Base-by-base conservation (phyloP, 2,113 vertebrate species). In the Aegotheles bennettii region DNA sequence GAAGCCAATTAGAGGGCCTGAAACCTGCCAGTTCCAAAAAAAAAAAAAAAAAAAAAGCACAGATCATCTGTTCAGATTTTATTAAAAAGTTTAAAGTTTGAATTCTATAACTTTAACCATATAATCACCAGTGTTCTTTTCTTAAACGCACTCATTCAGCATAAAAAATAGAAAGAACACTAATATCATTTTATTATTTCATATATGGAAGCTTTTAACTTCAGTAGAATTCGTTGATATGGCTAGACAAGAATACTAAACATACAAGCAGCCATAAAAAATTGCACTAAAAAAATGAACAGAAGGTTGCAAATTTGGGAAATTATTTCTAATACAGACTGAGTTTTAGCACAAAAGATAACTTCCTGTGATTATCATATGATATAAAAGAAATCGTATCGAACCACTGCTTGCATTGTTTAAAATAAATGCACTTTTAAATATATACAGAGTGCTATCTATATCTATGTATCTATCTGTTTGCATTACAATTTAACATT, bases 1-100 rank as follows among this genome's bases (percentile, higher is more conserved):
- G 95, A 97, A 98, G 96, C 94, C 96, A 98, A 98, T 98, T 98
- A 98, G 96, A 97, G 92, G 90, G 93, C 96, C 92, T 97, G 92
- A 96, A 98, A 98, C 90, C 97, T 96, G 96, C 81, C 96, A 98
- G 96, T 97, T 97, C 91, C 93, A 90, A 97, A 89, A 95, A 94
- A 96, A 88, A 96, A 93, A 92, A 92, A 95, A 84, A 51, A 89
- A 93, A 96, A 84, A 50, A 86, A 60, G 43, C 84, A 84, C 89
- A 93, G 94, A 98, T 98, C 97, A 98, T 94, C 94, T 97, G 96
- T 96, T 98, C 92, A 90, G 93, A 97, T 97, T 97, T 97, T 98
- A 97, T 96, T 96, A 90, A 96, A 97, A 98, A 97, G 91, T 97
- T 96, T 95, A 96, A 97, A 94, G 91, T 97, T 96, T 97, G 82